A percentile compares a stretch with the other conserved stretches of the same genome.
phyloP scores from a whole-genome alignment of 2,113 vertebrate genomes.

The Ptyas mucosa region DNA sequence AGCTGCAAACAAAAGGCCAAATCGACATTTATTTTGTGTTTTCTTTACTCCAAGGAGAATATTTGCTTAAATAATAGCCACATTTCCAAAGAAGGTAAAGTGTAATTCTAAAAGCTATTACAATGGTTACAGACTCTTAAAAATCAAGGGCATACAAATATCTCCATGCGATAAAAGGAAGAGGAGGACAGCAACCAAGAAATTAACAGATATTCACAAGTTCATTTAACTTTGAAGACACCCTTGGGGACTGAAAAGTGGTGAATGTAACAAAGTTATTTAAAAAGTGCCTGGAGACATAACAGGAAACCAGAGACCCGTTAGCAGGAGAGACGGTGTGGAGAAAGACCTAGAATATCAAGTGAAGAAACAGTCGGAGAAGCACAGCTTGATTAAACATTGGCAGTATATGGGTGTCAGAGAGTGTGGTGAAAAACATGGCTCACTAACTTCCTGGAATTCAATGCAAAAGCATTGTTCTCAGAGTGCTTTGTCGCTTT shows the following conservation, averaged over 20 bases:
- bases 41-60: constrained; percentile 24
- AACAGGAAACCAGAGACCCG: constrained; percentile 57
- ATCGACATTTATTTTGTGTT: background rate
- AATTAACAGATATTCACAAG: constrained; percentile 61
- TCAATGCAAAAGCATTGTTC: constrained; percentile 19
- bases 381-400: constrained; percentile 66
- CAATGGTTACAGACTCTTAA: constrained; percentile 44
- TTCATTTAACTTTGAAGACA: constrained; percentile 64
- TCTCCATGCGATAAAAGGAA: constrained; percentile 37
- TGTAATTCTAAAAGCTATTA: constrained; percentile 23
- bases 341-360: constrained; percentile 59
- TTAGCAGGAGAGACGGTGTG: constrained; percentile 51
- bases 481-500: constrained; percentile 15
- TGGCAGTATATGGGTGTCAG: constrained; percentile 27
- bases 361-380: constrained; percentile 53
- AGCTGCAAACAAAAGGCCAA: constrained; percentile 32
- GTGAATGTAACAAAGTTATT: constrained; percentile 52
- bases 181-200: constrained; percentile 48
- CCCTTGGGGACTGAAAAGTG: constrained; percentile 57
- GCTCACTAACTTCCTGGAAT: constrained; percentile 42
- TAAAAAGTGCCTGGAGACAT: constrained; percentile 60
- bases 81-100: constrained; percentile 28
- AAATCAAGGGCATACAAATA: constrained; percentile 44
- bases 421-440: constrained; percentile 25
- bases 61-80: constrained; percentile 11